Percentiles rank a stretch among this genome's conserved stretches.
phyloP scores from a whole-genome alignment of 1,140 invertebrate species.

The Helicoverpa armigera region DNA sequence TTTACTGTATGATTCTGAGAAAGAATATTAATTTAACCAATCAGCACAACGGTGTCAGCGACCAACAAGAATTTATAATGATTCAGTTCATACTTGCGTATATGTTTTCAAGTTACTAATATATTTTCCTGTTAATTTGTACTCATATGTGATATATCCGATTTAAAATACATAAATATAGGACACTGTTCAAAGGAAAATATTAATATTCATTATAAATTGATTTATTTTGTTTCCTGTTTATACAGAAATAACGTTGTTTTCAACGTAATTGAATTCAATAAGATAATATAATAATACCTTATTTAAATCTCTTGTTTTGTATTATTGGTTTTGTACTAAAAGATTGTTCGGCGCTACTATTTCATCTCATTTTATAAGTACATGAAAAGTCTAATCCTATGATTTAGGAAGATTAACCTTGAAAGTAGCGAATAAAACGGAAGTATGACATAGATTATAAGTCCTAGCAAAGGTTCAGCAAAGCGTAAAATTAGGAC shows the following conservation, averaged over 20 bases:
- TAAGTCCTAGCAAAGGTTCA: neutral
- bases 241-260: neutral
- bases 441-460: neutral
- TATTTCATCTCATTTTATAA: too few relatives aligned
- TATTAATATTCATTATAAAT: neutral
- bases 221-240: conserved; percentile 15
- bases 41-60: too few relatives aligned
- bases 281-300: neutral
- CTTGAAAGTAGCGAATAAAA: neutral
- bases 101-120: neutral
- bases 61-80: too few relatives aligned
- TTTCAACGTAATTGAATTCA: neutral
- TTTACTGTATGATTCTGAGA: too few relatives aligned
- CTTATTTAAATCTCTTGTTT: neutral
- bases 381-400: too few relatives aligned
- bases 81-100: too few relatives aligned
- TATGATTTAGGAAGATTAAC: neutral
- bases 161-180: neutral
- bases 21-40: too few relatives aligned
- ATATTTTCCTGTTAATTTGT: neutral
- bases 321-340: too few relatives aligned
- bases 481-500: neutral
- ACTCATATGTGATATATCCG: neutral
- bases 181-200: conserved; percentile 18
- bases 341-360: too few relatives aligned